Conservation (phyloP, 1,140 invertebrate genomes). For the Pollicipes pollicipes region DNA sequence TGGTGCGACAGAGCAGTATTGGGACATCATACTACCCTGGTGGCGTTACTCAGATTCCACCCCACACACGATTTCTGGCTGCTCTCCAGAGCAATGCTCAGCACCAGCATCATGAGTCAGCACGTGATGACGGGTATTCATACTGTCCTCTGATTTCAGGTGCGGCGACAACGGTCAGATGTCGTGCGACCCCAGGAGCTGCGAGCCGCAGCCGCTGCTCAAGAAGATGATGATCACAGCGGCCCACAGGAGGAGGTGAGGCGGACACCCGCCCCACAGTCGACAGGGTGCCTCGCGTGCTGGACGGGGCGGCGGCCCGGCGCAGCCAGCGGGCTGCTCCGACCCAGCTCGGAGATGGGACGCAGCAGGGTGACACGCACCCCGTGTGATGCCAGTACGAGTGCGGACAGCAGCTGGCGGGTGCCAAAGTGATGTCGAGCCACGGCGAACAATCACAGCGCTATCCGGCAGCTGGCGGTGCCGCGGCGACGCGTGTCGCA, state of each 20-base stretch:
- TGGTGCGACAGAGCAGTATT: not conserved
- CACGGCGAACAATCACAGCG: not conserved
- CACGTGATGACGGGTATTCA: constrained; percentile 11
- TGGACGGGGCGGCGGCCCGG: too few relatives aligned
- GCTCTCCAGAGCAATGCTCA: not conserved
- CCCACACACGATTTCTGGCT: not conserved
- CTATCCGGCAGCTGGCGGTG: not conserved
- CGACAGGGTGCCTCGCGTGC: too few relatives aligned
- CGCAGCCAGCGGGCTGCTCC: too few relatives aligned
- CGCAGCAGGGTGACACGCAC: constrained; percentile 40
- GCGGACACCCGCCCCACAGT: constrained; percentile 92
- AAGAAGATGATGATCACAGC: constrained; percentile 67
- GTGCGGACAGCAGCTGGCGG: not conserved
- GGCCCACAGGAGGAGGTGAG: constrained; percentile 74
- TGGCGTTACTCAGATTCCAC: not conserved
- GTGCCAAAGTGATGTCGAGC: not conserved
- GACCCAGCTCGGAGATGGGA: too few relatives aligned
- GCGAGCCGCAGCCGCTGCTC: constrained; percentile 68
- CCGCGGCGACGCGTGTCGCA: not conserved
- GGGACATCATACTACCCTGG: not conserved
- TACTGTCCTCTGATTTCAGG: constrained; percentile 34
- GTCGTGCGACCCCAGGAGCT: constrained; percentile 76
- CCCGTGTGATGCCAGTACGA: too few relatives aligned
- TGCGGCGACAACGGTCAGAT: constrained; percentile 75
- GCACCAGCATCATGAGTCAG: not conserved